Evolutionary conservation across 2,797 vertebrate species (phyloP).

Genomic region (Heteromormyrus szaboi): DNA sequence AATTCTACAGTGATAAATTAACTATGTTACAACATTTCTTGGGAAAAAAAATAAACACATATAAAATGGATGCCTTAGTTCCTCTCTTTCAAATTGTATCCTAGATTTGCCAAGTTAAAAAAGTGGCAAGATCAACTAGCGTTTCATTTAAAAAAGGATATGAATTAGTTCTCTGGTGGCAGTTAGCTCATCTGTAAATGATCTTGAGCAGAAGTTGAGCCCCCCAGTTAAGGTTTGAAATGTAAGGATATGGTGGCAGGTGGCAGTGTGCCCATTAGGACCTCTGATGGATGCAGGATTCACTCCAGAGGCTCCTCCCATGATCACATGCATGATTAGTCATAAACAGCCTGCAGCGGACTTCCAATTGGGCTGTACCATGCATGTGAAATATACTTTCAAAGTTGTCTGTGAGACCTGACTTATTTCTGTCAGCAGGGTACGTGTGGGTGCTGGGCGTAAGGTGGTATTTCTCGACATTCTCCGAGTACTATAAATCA

Average conservation of each 20-base stretch:
- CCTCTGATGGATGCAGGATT: not conserved
- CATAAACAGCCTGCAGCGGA: not conserved
- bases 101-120: not conserved
- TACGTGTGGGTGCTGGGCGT: not conserved
- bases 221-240: not conserved
- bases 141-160: not conserved
- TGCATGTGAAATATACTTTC: not conserved
- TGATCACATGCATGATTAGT: not conserved
- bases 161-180: not conserved
- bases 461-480: not conserved
- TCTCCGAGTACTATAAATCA: not conserved
- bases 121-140: not conserved
- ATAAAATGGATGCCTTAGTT: not conserved
- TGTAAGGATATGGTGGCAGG: not conserved
- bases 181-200: not conserved
- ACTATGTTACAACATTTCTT: not conserved
- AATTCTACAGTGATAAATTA: not conserved
- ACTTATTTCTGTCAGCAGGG: not conserved
- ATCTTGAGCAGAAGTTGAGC: not conserved
- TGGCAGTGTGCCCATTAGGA: not conserved
- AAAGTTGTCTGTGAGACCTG: not conserved
- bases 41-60: not conserved
- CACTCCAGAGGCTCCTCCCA: not conserved
- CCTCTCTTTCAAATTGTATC: not conserved
- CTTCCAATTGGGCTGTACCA: not conserved